These are phyloP conservation scores for Xyliphius kryptos DNA, from an alignment of 2,113 vertebrate genomes.

Conservation along the genomic window DNA sequence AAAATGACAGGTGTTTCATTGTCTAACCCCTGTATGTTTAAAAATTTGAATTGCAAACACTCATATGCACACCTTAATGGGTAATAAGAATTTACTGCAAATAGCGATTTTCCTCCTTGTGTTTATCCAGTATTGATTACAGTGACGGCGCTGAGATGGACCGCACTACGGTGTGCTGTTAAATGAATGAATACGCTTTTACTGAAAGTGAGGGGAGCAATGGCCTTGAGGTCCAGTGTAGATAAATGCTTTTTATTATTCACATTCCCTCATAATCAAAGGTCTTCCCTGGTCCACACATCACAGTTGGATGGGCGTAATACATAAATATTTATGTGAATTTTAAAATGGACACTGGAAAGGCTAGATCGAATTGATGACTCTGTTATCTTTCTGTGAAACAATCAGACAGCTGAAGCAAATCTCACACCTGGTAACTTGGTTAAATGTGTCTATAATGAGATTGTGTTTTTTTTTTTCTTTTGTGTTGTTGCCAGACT, in stretches of 20 bases:
- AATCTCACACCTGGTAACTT: too few relatives aligned
- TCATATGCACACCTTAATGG: neutral
- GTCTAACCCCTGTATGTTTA: too few relatives aligned
- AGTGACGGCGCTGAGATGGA: neutral
- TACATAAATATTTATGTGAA: constrained; percentile 15
- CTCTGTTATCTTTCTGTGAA: too few relatives aligned
- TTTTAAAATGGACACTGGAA: neutral
- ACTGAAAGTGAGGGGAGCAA: constrained; percentile 26
- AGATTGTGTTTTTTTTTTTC: too few relatives aligned
- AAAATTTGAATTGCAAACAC: constrained; percentile 1
- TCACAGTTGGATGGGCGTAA: constrained; percentile 15
- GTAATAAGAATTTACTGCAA: neutral
- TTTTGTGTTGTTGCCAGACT: too few relatives aligned
- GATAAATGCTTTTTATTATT: constrained; percentile 33
- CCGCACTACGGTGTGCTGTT: constrained; percentile 7
- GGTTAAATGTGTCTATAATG: too few relatives aligned
- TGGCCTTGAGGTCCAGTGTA: constrained; percentile 20
- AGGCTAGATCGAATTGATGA: neutral
- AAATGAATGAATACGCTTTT: constrained; percentile 29
- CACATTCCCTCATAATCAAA: neutral
- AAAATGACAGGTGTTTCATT: too few relatives aligned
- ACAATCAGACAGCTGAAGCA: too few relatives aligned
- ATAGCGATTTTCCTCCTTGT: neutral
- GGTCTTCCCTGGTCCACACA: constrained; percentile 8
- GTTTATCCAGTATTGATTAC: constrained; percentile 9